A percentile compares a stretch with the other conserved stretches of the same genome.
Conservation (phyloP, 1,140 invertebrate species). For the Drosophila yakuba region DNA sequence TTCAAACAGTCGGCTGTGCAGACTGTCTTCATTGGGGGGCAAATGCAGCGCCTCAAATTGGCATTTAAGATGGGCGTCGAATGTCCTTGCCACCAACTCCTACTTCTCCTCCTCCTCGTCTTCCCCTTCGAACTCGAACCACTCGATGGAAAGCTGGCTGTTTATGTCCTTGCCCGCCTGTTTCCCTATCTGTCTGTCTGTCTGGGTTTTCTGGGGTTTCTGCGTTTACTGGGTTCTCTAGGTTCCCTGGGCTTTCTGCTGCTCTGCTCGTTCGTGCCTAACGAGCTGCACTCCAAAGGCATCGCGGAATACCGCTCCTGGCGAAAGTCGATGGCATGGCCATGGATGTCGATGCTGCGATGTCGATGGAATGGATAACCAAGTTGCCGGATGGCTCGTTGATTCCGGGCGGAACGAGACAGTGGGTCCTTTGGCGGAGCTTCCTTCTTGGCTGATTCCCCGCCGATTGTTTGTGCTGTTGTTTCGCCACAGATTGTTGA, state of each 20-base stretch:
- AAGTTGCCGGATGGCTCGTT: constrained; percentile 74
- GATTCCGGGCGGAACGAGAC: constrained; percentile 53
- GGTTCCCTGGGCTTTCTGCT: constrained; percentile 24
- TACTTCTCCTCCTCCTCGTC: constrained; percentile 3
- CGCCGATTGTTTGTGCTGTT: constrained; percentile 42
- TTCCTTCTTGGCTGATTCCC: background rate
- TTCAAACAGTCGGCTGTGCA: constrained; percentile 23
- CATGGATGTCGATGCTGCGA: constrained; percentile 5
- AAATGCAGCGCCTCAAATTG: constrained; percentile 70
- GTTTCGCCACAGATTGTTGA: constrained; percentile 74
- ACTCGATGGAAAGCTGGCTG: constrained; percentile 48
- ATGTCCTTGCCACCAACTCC: background rate
- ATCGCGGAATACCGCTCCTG: constrained; percentile 47
- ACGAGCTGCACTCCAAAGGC: constrained; percentile 71
- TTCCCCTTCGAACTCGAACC: background rate
- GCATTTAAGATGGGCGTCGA: constrained; percentile 55
- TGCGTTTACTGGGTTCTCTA: background rate
- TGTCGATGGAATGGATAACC: constrained; percentile 69
- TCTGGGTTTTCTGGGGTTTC: constrained; percentile 17
- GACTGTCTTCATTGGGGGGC: constrained; percentile 11
- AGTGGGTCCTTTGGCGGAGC: background rate
- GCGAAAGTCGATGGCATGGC: constrained; percentile 32
- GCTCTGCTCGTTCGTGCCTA: constrained; percentile 79
- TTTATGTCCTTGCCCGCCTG: constrained; percentile 67
- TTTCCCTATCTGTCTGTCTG: constrained; percentile 25